phyloP scores from a whole-genome alignment of 1,140 invertebrate genomes.

The Protaetia brevitarsis region DNA sequence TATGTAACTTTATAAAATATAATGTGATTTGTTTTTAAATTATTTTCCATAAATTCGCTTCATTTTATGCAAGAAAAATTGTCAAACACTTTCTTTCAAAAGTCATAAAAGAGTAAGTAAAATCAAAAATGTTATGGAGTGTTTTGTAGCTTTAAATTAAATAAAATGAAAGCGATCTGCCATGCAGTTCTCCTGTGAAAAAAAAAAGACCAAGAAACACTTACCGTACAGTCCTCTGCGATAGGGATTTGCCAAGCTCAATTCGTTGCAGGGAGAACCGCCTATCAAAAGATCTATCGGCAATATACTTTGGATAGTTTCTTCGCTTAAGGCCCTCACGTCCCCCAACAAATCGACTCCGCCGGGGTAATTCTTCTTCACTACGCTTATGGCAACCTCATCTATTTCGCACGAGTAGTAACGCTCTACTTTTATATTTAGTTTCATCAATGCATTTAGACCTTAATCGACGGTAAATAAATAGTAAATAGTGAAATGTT shows the following conservation, averaged over 20 bases:
- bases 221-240: constrained; percentile 58
- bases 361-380: constrained; percentile 50
- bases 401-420: constrained; percentile 63
- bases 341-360: constrained; percentile 52
- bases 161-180: background rate
- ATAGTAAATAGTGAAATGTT: too few species aligned
- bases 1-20: too few species aligned
- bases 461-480: constrained; percentile 53
- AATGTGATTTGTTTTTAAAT: too few species aligned
- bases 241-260: constrained; percentile 59
- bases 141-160: constrained; percentile 7
- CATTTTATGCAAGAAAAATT: too few species aligned
- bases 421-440: constrained; percentile 54
- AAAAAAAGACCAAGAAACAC: background rate
- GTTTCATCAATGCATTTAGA: constrained; percentile 50
- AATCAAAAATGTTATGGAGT: too few species aligned
- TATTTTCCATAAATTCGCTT: too few species aligned
- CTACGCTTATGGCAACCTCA: constrained; percentile 53
- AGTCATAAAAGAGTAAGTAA: too few species aligned
- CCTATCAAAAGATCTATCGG: constrained; percentile 64
- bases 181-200: background rate
- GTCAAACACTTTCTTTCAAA: too few species aligned
- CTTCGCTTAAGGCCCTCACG: constrained; percentile 46
- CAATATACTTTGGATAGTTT: constrained; percentile 49
- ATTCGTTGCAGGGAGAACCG: constrained; percentile 62